Conservation (phyloP, 2,888 invertebrate species). For the Netelia virgata region DNA sequence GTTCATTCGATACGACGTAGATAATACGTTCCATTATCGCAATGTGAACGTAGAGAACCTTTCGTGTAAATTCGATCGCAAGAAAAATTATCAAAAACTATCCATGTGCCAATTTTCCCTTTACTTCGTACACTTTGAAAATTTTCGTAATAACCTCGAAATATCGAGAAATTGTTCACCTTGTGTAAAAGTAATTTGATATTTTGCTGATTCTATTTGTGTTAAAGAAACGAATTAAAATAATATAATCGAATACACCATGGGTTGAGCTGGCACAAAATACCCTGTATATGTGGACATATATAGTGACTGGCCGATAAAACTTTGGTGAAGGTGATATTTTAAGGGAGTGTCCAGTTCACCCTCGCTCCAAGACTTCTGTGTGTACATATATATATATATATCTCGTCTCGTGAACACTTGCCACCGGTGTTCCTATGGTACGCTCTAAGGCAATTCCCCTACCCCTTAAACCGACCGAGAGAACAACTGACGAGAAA, state of each 20-base stretch:
- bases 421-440: slow-evolving; percentile 59
- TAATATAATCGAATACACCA: not conserved
- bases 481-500: slow-evolving; percentile 28
- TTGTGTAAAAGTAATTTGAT: no score
- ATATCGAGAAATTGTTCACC: no score
- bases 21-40: not conserved
- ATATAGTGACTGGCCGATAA: slow-evolving; percentile 70
- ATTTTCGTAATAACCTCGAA: no score
- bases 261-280: not conserved
- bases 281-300: slow-evolving; percentile 17
- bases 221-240: no score
- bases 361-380: slow-evolving; percentile 68
- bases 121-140: no score
- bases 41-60: not conserved
- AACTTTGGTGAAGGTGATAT: slow-evolving; percentile 80
- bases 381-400: slow-evolving; percentile 29
- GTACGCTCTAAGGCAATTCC: slow-evolving; percentile 17
- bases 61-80: not conserved
- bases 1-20: not conserved
- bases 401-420: slow-evolving; percentile 43
- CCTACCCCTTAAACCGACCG: slow-evolving; percentile 5
- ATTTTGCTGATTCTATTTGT: no score
- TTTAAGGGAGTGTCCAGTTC: slow-evolving; percentile 80
- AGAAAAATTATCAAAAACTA: not conserved
- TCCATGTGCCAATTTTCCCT: no score